Evolutionary conservation across 2,113 vertebrate species (phyloP).

Genomic region (Sialia sialis): DNA sequence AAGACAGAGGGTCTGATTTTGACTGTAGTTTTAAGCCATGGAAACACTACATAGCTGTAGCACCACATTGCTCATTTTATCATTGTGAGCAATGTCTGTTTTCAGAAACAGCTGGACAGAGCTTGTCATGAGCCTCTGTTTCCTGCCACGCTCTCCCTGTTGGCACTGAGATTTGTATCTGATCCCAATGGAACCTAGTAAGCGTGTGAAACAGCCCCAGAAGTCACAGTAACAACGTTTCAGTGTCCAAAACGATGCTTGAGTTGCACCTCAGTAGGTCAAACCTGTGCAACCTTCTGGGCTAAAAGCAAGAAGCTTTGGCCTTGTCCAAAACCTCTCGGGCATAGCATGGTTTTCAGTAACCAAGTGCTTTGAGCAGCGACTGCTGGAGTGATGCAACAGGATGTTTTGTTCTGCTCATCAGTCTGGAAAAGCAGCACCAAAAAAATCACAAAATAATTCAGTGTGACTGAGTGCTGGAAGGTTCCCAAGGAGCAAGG

Average conservation of each 20-base stretch:
- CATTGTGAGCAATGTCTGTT: background rate
- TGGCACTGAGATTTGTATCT: background rate
- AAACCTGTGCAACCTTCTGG: background rate
- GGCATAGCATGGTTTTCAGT: background rate
- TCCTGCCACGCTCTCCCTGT: background rate
- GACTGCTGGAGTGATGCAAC: background rate
- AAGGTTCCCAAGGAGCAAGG: background rate
- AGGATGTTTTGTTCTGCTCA: background rate
- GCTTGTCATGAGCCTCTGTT: background rate
- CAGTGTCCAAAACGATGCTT: background rate
- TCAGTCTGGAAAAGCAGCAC: background rate
- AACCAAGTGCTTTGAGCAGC: background rate
- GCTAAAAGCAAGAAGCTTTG: background rate
- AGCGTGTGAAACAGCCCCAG: background rate
- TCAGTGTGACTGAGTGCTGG: background rate
- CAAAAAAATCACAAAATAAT: background rate
- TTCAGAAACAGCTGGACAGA: background rate
- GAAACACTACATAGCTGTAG: background rate
- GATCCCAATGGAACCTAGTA: background rate
- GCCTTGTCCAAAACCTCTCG: background rate
- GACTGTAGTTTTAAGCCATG: background rate
- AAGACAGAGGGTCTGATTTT: background rate
- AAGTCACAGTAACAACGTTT: background rate
- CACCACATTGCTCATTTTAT: background rate
- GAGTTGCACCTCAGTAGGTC: background rate